These are phyloP conservation scores for Silvanus unidentatus DNA, from an alignment of 2,888 invertebrate species.

Conservation along the genomic window DNA sequence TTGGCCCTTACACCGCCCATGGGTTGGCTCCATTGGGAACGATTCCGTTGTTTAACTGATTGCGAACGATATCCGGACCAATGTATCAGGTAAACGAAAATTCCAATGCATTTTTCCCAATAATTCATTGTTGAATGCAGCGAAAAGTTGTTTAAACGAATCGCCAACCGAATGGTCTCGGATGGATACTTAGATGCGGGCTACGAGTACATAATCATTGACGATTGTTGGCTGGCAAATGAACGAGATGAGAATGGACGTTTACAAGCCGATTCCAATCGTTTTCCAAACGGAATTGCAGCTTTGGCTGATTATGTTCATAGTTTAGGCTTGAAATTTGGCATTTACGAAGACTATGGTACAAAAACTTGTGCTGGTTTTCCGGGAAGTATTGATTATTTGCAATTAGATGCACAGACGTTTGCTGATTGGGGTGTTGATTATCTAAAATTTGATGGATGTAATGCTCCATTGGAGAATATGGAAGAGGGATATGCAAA, in stretches of 20 bases:
- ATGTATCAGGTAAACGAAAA: slow-evolving; percentile 30
- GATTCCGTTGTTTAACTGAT: slow-evolving; percentile 60
- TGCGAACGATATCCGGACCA: slow-evolving; percentile 52
- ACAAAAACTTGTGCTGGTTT: slow-evolving; percentile 71
- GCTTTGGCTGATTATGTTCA: slow-evolving; percentile 61
- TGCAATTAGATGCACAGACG: slow-evolving; percentile 63
- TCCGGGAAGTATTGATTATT: slow-evolving; percentile 64
- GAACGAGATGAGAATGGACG: slow-evolving; percentile 46
- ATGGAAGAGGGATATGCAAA: slow-evolving; percentile 64
- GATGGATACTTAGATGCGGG: slow-evolving; percentile 58
- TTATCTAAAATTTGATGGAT: slow-evolving; percentile 78
- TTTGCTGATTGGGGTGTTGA: slow-evolving; percentile 78
- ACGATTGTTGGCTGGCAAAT: slow-evolving; percentile 58
- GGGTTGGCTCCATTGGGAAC: slow-evolving; percentile 69
- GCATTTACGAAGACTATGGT: slow-evolving; percentile 78
- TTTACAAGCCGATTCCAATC: slow-evolving; percentile 50
- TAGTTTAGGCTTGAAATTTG: slow-evolving; percentile 66
- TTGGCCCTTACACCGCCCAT: slow-evolving; percentile 63
- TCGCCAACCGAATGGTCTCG: slow-evolving; percentile 51
- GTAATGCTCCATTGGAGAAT: slow-evolving; percentile 56
- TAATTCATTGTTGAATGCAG: slow-evolving; percentile 35
- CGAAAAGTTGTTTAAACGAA: slow-evolving; percentile 51
- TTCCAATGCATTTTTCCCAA: neutral
- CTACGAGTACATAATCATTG: slow-evolving; percentile 55
- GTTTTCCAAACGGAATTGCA: slow-evolving; percentile 59